Conservation (phyloP, 2,888 invertebrate species). For the Girardia tigrina region DNA sequence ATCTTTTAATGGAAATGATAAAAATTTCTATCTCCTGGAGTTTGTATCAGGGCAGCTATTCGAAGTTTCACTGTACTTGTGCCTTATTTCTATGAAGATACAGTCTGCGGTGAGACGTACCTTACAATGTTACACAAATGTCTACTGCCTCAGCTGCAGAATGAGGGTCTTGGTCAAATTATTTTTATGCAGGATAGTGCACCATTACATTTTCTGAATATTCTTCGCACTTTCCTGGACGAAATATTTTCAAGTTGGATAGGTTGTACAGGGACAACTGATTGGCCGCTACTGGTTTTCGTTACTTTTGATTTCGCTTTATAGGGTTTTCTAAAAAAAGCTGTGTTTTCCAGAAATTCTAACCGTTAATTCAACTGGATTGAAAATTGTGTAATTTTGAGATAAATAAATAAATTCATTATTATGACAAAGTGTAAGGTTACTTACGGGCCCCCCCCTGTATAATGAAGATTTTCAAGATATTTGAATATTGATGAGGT, state of each 20-base stretch:
- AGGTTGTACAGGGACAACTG: no score
- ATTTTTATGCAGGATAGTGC: slow-evolving; percentile 28
- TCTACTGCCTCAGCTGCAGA: slow-evolving; percentile 27
- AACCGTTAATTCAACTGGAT: no score
- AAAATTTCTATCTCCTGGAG: slow-evolving; percentile 27
- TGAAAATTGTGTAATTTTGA: no score
- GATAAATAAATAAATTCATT: no score
- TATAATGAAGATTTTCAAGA: no score
- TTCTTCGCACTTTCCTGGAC: slow-evolving; percentile 9
- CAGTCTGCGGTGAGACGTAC: slow-evolving; percentile 21
- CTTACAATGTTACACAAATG: slow-evolving; percentile 14
- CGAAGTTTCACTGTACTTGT: slow-evolving; percentile 27
- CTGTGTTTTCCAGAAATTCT: neutral
- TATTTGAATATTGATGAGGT: no score
- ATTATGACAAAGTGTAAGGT: no score
- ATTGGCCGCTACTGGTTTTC: no score
- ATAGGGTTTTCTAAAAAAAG: neutral
- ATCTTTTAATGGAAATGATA: slow-evolving; percentile 24
- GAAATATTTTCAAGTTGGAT: neutral
- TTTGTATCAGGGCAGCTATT: slow-evolving; percentile 23
- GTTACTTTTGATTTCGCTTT: neutral
- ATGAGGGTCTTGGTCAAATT: slow-evolving; percentile 14
- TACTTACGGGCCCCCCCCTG: no score
- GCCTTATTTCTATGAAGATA: slow-evolving; percentile 25
- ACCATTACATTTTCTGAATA: slow-evolving; percentile 23